Percentiles rank a stretch among this genome's conserved stretches.
These are phyloP conservation scores for Drosophila vallismaia DNA, from an alignment of 2,888 invertebrate genomes.

Conservation along the genomic window DNA sequence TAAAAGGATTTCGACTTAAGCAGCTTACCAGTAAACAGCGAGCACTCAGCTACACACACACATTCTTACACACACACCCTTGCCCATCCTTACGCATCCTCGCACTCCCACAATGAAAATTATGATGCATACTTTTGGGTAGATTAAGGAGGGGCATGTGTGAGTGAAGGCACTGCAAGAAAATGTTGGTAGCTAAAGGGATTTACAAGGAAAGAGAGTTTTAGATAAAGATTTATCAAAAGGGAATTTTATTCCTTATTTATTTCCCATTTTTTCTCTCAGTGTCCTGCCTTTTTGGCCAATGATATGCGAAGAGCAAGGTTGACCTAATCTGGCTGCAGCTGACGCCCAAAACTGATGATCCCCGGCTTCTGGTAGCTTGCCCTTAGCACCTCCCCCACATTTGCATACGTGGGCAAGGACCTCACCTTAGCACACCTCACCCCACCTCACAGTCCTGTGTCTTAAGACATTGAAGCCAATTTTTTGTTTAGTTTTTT, in stretches of 20 bases:
- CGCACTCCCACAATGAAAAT: slow-evolving; percentile 28
- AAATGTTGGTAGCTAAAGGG: background rate
- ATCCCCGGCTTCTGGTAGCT: slow-evolving; percentile 23
- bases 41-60: slow-evolving; percentile 21
- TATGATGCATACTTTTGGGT: slow-evolving; percentile 68
- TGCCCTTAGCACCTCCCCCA: slow-evolving; percentile 5
- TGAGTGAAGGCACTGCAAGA: slow-evolving; percentile 21
- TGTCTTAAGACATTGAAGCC: slow-evolving; percentile 10
- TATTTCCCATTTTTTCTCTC: background rate
- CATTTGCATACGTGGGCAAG: slow-evolving; percentile 54
- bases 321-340: slow-evolving; percentile 41
- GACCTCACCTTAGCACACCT: background rate
- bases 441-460: background rate
- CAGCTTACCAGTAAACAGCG: slow-evolving; percentile 71
- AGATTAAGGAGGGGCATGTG: slow-evolving; percentile 58
- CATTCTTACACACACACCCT: slow-evolving; percentile 5
- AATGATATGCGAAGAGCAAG: slow-evolving; percentile 6
- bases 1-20: slow-evolving; percentile 73
- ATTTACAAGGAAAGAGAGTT: too few species aligned
- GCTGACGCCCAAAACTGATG: slow-evolving; percentile 53
- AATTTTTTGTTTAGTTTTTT: slow-evolving; percentile 11
- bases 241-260: too few species aligned
- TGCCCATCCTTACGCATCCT: slow-evolving; percentile 1
- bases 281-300: slow-evolving; percentile 6
- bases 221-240: too few species aligned